Percentiles rank a stretch among this genome's conserved stretches.
phyloP scores from a whole-genome alignment of 1,140 invertebrate genomes.

The Drosophila eugracilis region DNA sequence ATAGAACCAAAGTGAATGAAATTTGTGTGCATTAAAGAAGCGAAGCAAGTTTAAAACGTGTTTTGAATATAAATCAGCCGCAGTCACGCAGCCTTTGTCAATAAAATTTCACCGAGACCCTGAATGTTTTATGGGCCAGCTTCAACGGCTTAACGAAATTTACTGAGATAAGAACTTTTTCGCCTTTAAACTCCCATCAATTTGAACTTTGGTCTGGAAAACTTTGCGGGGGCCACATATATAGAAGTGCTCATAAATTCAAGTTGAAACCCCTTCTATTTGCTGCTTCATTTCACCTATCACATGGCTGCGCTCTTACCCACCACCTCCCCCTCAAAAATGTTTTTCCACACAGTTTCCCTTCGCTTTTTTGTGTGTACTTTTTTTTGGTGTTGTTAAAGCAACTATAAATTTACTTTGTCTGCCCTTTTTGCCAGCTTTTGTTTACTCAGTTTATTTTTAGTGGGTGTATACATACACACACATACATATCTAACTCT shows the following conservation, averaged over 20 bases:
- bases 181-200: conserved; percentile 28
- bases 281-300: conserved; percentile 59
- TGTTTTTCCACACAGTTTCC: conserved; percentile 38
- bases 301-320: conserved; percentile 23
- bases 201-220: conserved; percentile 26
- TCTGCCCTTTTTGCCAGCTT: conserved; percentile 50
- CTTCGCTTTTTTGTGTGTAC: conserved; percentile 15
- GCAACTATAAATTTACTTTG: conserved; percentile 47
- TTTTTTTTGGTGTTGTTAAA: conserved; percentile 13
- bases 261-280: conserved; percentile 47
- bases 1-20: conserved; percentile 11
- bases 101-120: conserved; percentile 25
- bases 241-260: conserved; percentile 36
- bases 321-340: conserved; percentile 3
- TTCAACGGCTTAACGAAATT: conserved; percentile 10
- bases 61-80: conserved; percentile 23
- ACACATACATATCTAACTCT: conserved; percentile 38
- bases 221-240: conserved; percentile 20
- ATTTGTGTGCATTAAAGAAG: neutral
- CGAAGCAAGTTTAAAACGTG: conserved; percentile 25
- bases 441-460: conserved; percentile 61
- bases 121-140: conserved; percentile 16
- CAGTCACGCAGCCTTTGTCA: conserved; percentile 15
- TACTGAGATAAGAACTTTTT: conserved; percentile 32
- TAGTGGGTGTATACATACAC: conserved; percentile 33